Evolutionary conservation across 2,888 invertebrate genomes (phyloP).

Genomic region (Mythimna vitellina): DNA sequence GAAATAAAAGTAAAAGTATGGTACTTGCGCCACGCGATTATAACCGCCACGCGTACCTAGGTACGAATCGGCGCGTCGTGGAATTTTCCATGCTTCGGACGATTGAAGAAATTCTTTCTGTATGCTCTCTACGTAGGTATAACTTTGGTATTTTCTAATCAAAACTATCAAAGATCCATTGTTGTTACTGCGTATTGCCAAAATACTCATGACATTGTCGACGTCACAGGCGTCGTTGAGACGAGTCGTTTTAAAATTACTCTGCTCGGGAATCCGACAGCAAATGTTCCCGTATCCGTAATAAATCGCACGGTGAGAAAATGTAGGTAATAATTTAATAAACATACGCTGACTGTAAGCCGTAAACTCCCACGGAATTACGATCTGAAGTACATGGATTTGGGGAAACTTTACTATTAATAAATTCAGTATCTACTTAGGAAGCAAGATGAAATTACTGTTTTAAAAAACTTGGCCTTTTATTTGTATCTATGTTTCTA

Average conservation of each 20-base stretch:
- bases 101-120: conserved; percentile 46
- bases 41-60: conserved; percentile 6
- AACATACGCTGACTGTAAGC: conserved; percentile 40
- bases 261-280: conserved; percentile 68
- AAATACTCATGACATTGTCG: conserved; percentile 72
- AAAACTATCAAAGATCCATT: conserved; percentile 33
- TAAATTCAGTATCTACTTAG: conserved; percentile 2
- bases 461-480: background rate
- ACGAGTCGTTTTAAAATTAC: conserved; percentile 77
- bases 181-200: conserved; percentile 62
- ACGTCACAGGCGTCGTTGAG: conserved; percentile 77
- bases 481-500: background rate
- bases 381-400: conserved; percentile 26
- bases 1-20: conserved; percentile 63
- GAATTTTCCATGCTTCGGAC: conserved; percentile 61
- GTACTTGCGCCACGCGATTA: conserved; percentile 49
- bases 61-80: conserved; percentile 51
- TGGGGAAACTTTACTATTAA: background rate
- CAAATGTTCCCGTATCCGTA: conserved; percentile 65
- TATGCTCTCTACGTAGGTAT: conserved; percentile 24
- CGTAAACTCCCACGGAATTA: conserved; percentile 22
- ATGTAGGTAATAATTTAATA: conserved; percentile 37
- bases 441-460: background rate
- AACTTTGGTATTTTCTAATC: conserved; percentile 44
- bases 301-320: conserved; percentile 46